phyloP scores from a whole-genome alignment of 2,888 invertebrate genomes.

The Atrina japonica region DNA sequence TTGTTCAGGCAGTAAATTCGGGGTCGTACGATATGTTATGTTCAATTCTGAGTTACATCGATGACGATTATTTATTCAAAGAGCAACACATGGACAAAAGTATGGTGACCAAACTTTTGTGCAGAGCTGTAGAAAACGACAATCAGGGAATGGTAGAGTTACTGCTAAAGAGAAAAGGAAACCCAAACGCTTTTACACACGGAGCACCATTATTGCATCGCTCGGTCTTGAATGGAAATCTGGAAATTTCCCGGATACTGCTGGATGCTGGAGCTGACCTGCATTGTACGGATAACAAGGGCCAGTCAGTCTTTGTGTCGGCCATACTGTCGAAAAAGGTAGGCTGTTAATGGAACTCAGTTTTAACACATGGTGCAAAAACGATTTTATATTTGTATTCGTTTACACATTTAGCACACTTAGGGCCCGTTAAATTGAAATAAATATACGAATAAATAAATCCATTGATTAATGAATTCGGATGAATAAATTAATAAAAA shows the following conservation, averaged over 20 bases:
- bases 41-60: conserved; percentile 41
- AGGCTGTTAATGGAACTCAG: not conserved
- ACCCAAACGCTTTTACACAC: conserved; percentile 41
- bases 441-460: too few relatives aligned
- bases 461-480: too few relatives aligned
- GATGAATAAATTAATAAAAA: too few relatives aligned
- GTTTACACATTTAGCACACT: too few relatives aligned
- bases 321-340: conserved; percentile 45
- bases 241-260: conserved; percentile 39
- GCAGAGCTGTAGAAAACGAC: conserved; percentile 44
- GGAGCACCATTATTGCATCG: conserved; percentile 55
- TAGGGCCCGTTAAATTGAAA: too few relatives aligned
- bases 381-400: too few relatives aligned
- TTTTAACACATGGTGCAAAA: too few relatives aligned
- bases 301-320: conserved; percentile 40
- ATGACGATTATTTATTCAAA: conserved; percentile 34
- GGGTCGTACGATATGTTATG: conserved; percentile 29
- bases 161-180: conserved; percentile 44
- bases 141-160: conserved; percentile 34
- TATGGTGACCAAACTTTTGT: conserved; percentile 51
- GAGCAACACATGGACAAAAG: conserved; percentile 37
- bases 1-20: conserved; percentile 32
- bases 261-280: conserved; percentile 49
- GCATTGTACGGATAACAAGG: conserved; percentile 35
- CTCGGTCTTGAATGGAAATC: conserved; percentile 43